phyloP scores from a whole-genome alignment of 2,113 vertebrate genomes.

The Cottus gobio region DNA sequence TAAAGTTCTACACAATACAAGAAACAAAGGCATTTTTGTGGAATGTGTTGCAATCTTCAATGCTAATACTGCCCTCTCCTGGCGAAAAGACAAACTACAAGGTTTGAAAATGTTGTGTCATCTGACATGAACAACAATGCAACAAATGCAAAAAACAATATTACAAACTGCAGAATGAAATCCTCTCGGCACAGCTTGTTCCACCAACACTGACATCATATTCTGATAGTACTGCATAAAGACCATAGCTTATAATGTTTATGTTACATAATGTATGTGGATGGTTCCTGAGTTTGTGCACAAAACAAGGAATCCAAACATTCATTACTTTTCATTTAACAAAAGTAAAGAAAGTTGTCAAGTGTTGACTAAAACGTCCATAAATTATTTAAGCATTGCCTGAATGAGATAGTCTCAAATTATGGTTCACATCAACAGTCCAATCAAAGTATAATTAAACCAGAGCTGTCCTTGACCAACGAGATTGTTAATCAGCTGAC shows the following conservation, averaged over 20 bases:
- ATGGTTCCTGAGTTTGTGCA: neutral
- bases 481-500: too few relatives aligned
- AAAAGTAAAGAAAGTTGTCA: neutral
- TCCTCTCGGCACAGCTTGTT: neutral
- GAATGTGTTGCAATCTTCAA: slow-evolving; percentile 1
- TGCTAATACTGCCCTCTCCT: slow-evolving; percentile 53
- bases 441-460: neutral
- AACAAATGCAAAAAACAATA: neutral
- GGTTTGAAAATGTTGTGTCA: neutral
- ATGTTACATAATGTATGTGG: too few relatives aligned
- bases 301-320: neutral
- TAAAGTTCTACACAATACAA: neutral
- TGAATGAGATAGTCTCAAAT: neutral
- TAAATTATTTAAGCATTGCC: neutral
- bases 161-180: neutral
- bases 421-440: neutral
- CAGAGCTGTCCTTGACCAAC: too few relatives aligned
- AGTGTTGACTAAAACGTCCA: neutral
- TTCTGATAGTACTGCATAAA: neutral
- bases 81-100: slow-evolving; percentile 7
- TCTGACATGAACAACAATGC: neutral
- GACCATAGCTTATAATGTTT: neutral
- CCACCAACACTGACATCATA: neutral
- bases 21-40: neutral
- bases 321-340: neutral